Evolutionary conservation across 2,113 vertebrate species (phyloP).

Genomic region (Otocyon megalotis): DNA sequence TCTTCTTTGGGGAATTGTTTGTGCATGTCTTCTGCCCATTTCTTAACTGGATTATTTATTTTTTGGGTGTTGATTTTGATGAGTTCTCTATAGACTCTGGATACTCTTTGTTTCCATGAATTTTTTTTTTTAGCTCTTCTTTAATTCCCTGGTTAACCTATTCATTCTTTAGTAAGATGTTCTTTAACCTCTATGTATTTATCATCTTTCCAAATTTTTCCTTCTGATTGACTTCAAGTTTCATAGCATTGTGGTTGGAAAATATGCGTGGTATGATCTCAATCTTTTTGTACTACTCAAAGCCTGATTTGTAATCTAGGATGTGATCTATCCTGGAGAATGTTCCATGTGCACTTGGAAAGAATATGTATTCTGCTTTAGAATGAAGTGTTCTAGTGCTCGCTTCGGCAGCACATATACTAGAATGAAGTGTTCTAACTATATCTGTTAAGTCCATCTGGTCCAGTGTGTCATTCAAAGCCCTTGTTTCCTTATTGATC

Average conservation of each 20-base stretch:
- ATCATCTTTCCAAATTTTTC: not conserved
- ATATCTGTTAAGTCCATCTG: not conserved
- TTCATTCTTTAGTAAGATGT: not conserved
- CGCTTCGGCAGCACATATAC: no score
- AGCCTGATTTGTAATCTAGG: not conserved
- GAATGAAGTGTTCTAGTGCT: not conserved
- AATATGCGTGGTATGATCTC: not conserved
- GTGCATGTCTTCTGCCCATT: not conserved
- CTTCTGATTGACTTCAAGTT: not conserved
- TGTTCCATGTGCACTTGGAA: not conserved
- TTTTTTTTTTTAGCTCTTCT: not conserved
- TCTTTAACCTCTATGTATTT: not conserved
- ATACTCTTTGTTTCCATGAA: not conserved
- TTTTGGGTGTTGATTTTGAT: not conserved
- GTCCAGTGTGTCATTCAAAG: not conserved
- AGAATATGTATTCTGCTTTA: not conserved
- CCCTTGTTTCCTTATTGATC: not conserved
- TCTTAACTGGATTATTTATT: not conserved
- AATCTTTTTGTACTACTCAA: not conserved
- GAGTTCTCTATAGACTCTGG: not conserved
- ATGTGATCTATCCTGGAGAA: not conserved
- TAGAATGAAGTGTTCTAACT: not conserved
- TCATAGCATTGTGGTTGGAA: not conserved
- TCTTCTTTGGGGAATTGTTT: not conserved
- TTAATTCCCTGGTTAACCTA: not conserved